phyloP scores from a whole-genome alignment of 2,888 invertebrate species.

The Pollenia griseotomentosa region DNA sequence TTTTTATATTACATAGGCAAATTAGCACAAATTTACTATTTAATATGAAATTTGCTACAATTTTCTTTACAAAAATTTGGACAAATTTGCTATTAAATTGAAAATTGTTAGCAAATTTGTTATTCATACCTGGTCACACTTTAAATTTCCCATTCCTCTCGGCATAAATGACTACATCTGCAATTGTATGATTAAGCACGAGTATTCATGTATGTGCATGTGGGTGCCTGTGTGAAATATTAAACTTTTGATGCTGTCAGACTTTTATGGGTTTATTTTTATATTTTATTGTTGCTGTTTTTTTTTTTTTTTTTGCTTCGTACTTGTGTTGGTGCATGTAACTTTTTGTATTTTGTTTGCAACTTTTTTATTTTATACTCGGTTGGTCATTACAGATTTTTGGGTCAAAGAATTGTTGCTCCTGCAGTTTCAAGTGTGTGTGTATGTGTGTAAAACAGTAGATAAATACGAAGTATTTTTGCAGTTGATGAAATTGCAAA shows the following conservation, averaged over 20 bases:
- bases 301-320: background rate
- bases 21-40: too few relatives aligned
- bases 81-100: too few relatives aligned
- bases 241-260: background rate
- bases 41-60: too few relatives aligned
- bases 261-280: constrained; percentile 17
- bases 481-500: constrained; percentile 3
- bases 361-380: background rate
- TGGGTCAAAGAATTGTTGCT: constrained; percentile 44
- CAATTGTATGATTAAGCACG: background rate
- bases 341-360: background rate
- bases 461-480: background rate
- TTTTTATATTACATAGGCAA: too few relatives aligned
- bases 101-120: too few relatives aligned
- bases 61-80: too few relatives aligned
- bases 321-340: background rate
- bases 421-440: background rate
- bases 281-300: background rate
- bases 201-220: background rate
- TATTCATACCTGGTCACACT: background rate
- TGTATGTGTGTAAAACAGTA: background rate
- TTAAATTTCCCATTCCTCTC: background rate
- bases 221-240: background rate
- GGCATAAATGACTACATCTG: background rate
- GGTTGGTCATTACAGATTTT: constrained; percentile 20